Conservation (phyloP, 2,888 invertebrate genomes). For the Heliconius ethilla region DNA sequence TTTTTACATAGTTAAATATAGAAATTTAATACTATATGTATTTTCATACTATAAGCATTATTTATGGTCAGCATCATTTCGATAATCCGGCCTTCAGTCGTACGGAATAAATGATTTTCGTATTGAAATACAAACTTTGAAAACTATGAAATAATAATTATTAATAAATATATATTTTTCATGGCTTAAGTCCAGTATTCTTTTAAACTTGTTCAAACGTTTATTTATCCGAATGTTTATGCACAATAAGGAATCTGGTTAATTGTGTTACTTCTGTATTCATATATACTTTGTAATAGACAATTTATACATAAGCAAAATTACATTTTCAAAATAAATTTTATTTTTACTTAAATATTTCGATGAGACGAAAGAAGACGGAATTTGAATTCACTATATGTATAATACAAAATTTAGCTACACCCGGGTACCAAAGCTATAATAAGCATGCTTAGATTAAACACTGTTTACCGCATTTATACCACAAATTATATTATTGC, state of each 20-base stretch:
- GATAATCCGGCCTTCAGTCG: background rate
- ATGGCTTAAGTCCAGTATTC: background rate
- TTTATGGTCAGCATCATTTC: background rate
- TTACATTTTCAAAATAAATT: background rate
- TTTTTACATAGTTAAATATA: background rate
- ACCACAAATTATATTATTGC: constrained; percentile 23
- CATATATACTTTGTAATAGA: background rate
- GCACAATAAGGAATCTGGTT: background rate
- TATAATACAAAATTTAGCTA: constrained; percentile 17
- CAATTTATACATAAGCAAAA: background rate
- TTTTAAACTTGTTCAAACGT: background rate
- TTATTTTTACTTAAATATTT: constrained; percentile 1
- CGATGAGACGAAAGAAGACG: constrained; percentile 18
- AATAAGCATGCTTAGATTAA: constrained; percentile 38
- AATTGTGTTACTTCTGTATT: background rate
- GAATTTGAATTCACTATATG: constrained; percentile 4
- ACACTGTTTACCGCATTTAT: constrained; percentile 42
- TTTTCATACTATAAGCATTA: too few species aligned
- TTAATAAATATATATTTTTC: background rate
- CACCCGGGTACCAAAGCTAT: constrained; percentile 32
- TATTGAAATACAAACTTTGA: too few species aligned
- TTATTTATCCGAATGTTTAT: background rate
- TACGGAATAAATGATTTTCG: background rate
- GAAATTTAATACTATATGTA: background rate
- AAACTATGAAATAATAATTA: background rate